Percentiles rank a stretch among this genome's conserved stretches.
Evolutionary conservation across 2,888 invertebrate genomes (phyloP).

Genomic region (Tetramorium bicarinatum): DNA sequence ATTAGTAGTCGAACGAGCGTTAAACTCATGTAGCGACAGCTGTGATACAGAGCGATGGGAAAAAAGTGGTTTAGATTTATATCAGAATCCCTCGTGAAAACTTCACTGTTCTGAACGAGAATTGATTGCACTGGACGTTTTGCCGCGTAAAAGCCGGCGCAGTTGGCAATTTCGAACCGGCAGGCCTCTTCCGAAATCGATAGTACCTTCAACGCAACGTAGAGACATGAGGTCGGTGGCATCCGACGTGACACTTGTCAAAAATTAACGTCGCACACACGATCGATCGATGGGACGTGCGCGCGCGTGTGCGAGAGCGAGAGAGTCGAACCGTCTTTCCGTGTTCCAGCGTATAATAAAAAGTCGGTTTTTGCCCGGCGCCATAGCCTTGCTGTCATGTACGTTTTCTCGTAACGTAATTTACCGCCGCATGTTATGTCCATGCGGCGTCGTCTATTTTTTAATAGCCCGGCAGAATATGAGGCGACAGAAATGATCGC

Average conservation of each 20-base stretch:
- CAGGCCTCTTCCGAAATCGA: slow-evolving; percentile 27
- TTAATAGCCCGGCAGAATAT: slow-evolving; percentile 32
- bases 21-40: neutral
- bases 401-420: slow-evolving; percentile 42
- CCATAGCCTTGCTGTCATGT: slow-evolving; percentile 18
- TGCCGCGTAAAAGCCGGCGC: slow-evolving; percentile 20
- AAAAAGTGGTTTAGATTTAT: slow-evolving; percentile 25
- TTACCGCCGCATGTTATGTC: slow-evolving; percentile 21
- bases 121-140: slow-evolving; percentile 39
- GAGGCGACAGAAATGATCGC: slow-evolving; percentile 43
- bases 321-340: slow-evolving; percentile 1
- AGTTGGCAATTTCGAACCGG: slow-evolving; percentile 40
- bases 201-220: slow-evolving; percentile 34
- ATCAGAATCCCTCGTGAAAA: slow-evolving; percentile 35
- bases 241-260: slow-evolving; percentile 58
- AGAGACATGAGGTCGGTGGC: slow-evolving; percentile 34
- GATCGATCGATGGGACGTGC: slow-evolving; percentile 51
- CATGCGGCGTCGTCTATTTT: slow-evolving; percentile 42
- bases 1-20: neutral
- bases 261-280: slow-evolving; percentile 57
- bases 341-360: slow-evolving; percentile 28
- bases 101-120: slow-evolving; percentile 35
- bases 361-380: slow-evolving; percentile 27
- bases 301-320: neutral
- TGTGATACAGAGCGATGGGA: neutral